phyloP scores from a whole-genome alignment of 2,888 invertebrate genomes.

The Spodoptera exigua region DNA sequence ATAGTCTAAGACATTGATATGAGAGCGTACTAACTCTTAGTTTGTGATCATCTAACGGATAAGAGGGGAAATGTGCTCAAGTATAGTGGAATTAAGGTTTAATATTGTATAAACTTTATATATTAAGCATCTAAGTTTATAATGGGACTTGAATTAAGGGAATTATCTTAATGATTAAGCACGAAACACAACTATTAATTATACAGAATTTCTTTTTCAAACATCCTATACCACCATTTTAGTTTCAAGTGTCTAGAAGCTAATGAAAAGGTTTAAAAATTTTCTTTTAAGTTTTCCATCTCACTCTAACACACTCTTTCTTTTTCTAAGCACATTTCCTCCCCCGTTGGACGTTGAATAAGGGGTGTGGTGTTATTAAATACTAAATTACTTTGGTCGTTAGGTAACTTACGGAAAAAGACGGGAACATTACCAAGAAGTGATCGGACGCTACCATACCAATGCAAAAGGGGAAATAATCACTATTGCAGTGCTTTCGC shows the following conservation, averaged over 20 bases:
- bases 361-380: slow-evolving; percentile 55
- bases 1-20: slow-evolving; percentile 71
- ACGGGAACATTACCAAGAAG: slow-evolving; percentile 54
- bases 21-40: slow-evolving; percentile 67
- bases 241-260: no score
- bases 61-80: slow-evolving; percentile 33
- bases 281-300: background rate
- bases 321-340: slow-evolving; percentile 27
- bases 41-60: slow-evolving; percentile 50
- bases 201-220: no score
- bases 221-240: no score
- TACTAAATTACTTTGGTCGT: slow-evolving; percentile 81
- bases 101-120: background rate
- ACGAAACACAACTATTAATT: no score
- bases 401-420: slow-evolving; percentile 81
- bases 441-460: slow-evolving; percentile 64
- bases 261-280: no score
- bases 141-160: no score
- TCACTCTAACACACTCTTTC: background rate
- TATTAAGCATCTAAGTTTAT: no score
- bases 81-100: background rate
- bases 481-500: slow-evolving; percentile 55
- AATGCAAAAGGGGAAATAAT: slow-evolving; percentile 50
- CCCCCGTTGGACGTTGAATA: slow-evolving; percentile 49
- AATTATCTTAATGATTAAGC: no score